Conservation (phyloP, 2,888 invertebrate genomes). For the Caradrina kadenii region DNA sequence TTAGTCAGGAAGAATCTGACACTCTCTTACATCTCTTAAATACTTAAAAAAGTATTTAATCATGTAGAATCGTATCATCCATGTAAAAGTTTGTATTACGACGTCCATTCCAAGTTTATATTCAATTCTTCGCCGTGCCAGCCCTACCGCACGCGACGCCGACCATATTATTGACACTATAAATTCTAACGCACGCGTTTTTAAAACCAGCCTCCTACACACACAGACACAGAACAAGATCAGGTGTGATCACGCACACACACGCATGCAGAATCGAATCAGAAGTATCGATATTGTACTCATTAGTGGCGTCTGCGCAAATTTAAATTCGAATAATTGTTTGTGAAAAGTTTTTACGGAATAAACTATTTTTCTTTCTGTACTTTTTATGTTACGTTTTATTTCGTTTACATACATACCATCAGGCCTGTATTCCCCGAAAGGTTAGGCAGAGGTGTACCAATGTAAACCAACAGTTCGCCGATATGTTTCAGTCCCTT, state of each 20-base stretch:
- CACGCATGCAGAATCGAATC: slow-evolving; percentile 26
- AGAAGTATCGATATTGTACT: slow-evolving; percentile 27
- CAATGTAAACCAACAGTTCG: no score
- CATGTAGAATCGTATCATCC: no score
- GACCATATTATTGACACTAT: slow-evolving; percentile 84
- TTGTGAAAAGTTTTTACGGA: neutral
- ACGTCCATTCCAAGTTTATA: neutral
- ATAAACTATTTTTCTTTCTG: no score
- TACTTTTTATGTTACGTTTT: no score
- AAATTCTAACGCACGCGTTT: slow-evolving; percentile 88
- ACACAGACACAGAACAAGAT: slow-evolving; percentile 57
- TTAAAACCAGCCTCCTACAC: slow-evolving; percentile 80
- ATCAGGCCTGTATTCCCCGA: no score
- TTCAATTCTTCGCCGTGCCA: slow-evolving; percentile 42
- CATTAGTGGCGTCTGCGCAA: slow-evolving; percentile 14
- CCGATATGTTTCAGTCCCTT: no score
- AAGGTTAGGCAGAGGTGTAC: no score
- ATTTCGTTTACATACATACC: no score
- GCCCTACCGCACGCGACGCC: slow-evolving; percentile 68
- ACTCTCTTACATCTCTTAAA: no score
- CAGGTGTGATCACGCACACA: slow-evolving; percentile 56
- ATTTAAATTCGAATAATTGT: neutral
- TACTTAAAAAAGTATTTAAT: no score
- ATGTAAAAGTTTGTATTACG: no score
- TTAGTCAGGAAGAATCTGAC: no score